Conservation (phyloP, 2,113 vertebrate genomes). For the Pelecanoides urinatrix region DNA sequence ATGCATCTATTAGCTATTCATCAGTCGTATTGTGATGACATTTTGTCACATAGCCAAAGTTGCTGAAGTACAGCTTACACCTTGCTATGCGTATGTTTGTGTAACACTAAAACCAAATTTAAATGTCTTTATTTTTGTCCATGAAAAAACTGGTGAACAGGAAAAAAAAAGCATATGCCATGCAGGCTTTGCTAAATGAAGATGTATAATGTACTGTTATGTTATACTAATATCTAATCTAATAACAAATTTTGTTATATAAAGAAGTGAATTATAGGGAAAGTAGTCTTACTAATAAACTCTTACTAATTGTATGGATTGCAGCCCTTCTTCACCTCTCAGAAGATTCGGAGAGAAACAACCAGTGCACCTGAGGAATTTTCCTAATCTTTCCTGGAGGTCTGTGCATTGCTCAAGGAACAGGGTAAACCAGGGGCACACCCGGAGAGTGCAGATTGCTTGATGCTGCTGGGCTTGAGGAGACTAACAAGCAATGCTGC, state of each 20-base stretch:
- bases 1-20: not conserved
- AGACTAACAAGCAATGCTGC: not conserved
- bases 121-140: not conserved
- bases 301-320: not conserved
- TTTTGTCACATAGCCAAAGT: not conserved
- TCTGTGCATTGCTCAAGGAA: not conserved
- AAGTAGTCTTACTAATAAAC: not conserved
- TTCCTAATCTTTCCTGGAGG: not conserved
- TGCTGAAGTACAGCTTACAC: not conserved
- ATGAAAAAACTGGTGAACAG: not conserved
- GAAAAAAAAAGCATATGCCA: not conserved
- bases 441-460: fast-evolving
- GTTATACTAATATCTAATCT: not conserved
- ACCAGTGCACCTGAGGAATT: not conserved
- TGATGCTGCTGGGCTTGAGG: fast-evolving
- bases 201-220: not conserved
- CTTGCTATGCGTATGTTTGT: not conserved
- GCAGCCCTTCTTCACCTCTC: not conserved
- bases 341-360: not conserved
- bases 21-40: not conserved
- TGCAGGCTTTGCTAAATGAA: not conserved
- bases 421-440: not conserved
- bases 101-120: not conserved
- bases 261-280: not conserved
- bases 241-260: not conserved